Evolutionary conservation across 2,797 vertebrate species (phyloP), one percentile per base, ranked within the genome.

Genomic region (Jordanella pulchra): DNA sequence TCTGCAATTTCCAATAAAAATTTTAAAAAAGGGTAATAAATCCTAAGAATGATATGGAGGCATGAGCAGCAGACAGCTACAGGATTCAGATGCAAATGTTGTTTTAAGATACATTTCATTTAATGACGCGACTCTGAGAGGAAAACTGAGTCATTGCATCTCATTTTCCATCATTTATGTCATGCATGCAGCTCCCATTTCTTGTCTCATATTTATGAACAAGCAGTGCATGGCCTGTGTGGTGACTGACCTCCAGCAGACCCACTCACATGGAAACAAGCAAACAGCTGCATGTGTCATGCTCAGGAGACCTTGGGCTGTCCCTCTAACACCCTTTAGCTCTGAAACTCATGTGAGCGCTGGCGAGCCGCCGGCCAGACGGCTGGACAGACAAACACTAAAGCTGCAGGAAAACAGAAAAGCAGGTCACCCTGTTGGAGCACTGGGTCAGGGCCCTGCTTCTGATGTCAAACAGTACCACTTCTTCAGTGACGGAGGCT

Each of bases 181-280:
- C 25, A 65, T 69, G 54, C 63, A 53, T 80, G 64, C 48, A 60
- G 67, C 67, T 73, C 35, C 67, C 67, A 61, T 65, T 65, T 67
- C 54, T 87, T 71, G 75, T 85, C 81, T 68, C 76, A 72, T 80
- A 72, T 78, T 81, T 65, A 78, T 47, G 63, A 84, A 74, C 75
- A 81, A 70, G 42, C 78, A 67, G 80, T 87, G 86, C 85, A 74
- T 81, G 74, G 81, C 76, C 75, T 27, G 88, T 83, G 90, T 85
- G 87, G 89, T 65, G 91, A 91, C 87, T 76, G 78, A 85, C 78
- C 68, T 83, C 76, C 83, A 80, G 82, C 78, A 80, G 54, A 18
- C 61, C 54, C 47, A 27, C 66, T 45, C 69, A 56, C 47, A 30
- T 48, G 68, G 15, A 56, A 45, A 44, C 54, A 67, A 39, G 64